Evolutionary conservation across 2,113 vertebrate species (phyloP).

Genomic region (Pithys albifrons): DNA sequence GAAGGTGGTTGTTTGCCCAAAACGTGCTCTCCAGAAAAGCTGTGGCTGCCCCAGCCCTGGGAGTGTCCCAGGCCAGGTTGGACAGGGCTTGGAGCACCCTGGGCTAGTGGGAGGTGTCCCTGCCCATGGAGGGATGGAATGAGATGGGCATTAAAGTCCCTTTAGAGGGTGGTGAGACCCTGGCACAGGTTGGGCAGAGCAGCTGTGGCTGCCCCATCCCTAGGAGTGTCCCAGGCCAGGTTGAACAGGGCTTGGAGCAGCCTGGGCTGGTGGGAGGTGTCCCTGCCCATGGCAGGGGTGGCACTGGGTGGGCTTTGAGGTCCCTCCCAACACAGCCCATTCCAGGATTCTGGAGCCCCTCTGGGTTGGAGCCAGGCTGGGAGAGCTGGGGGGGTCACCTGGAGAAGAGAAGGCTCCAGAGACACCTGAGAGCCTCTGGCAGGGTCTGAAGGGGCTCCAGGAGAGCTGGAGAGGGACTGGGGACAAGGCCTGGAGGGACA

Average conservation of each 20-base stretch:
- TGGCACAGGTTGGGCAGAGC: too few species aligned
- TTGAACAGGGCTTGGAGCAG: fast-evolving
- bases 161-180: too few species aligned
- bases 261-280: background rate
- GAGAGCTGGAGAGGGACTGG: too few species aligned
- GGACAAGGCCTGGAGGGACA: too few species aligned
- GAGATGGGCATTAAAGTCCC: too few species aligned
- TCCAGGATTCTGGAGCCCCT: background rate
- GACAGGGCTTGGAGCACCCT: fast-evolving
- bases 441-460: too few species aligned
- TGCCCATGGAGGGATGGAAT: too few species aligned
- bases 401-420: background rate
- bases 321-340: background rate
- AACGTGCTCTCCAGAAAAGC: background rate
- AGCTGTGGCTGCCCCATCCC: background rate
- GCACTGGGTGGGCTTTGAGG: fast-evolving
- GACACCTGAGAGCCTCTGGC: background rate
- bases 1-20: too few species aligned
- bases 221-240: background rate
- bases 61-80: background rate
- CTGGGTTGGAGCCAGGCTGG: background rate
- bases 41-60: background rate
- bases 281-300: background rate
- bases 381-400: background rate
- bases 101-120: background rate